phyloP scores from a whole-genome alignment of 2,113 vertebrate genomes.

The Ibidorhyncha struthersii region DNA sequence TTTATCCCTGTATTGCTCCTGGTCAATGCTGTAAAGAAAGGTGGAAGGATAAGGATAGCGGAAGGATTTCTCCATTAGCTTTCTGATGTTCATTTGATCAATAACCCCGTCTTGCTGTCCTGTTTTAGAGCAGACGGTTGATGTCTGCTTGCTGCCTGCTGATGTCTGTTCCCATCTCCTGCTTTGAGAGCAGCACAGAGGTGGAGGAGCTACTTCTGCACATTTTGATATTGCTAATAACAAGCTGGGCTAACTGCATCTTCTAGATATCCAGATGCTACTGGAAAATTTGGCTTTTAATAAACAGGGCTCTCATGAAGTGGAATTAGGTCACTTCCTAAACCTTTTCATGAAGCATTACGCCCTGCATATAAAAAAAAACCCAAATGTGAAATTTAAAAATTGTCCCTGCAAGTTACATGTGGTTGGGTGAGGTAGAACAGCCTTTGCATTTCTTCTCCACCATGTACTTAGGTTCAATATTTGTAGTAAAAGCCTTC shows the following conservation, averaged over 20 bases:
- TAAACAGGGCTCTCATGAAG: not conserved
- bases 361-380: not conserved
- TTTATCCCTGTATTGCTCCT: not conserved
- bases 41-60: not conserved
- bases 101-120: not conserved
- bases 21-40: not conserved
- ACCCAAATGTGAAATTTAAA: not conserved
- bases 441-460: not conserved
- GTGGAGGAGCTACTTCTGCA: not conserved
- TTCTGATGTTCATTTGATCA: not conserved
- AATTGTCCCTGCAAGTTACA: not conserved
- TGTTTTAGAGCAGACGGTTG: not conserved
- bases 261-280: not conserved
- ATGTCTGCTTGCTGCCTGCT: not conserved
- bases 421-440: not conserved
- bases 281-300: not conserved
- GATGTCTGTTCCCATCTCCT: not conserved
- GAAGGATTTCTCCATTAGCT: not conserved
- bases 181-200: not conserved
- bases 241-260: not conserved
- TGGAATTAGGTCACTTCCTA: not conserved
- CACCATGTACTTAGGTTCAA: not conserved
- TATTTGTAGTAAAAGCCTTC: not conserved
- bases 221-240: not conserved
- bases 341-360: not conserved